Evolutionary conservation across 1,140 invertebrate genomes (phyloP), one percentile per base, ranked within the genome.

Genomic region (Neodiprion pinetum): DNA sequence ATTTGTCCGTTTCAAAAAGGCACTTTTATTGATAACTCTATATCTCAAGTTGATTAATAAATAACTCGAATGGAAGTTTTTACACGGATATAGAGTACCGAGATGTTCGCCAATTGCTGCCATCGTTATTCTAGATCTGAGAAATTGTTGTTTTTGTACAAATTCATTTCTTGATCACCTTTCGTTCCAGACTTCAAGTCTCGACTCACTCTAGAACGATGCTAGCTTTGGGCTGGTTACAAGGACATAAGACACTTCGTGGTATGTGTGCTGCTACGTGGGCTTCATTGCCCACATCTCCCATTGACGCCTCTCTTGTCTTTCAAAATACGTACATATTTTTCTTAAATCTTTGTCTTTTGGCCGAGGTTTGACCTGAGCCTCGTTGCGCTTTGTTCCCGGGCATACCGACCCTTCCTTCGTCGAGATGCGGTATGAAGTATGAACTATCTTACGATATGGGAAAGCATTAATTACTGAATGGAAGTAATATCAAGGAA

Each of bases 381-480:
- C 53, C 53, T 61, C 53, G 53, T 61, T 12, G 53, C 53, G 53
- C 3, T 61, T 61, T 12, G 53, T 61, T 61, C 53, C 53, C 53
- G 53, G 53, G 53, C 53, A 76, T 76, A 70, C 70, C 73, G 67
- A 53, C 49, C 61, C 17, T 74, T 67, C 48, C 47, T 40, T 72
- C 40, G n/a, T 49, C 21, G 47, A 47, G 48, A 28, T 70, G 66
- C 53, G 11, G n/a, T 73, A 50, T 28, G 28, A 75, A 77, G 75
- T 74, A 66, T 75, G 75, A 75, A 77, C 75, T 78, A 78, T 82
- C 74, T 83, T 80, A 78, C 76, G 75, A 74, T 80, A 82, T 76
- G 80, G 80, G 80, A 83, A 83, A 85, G 77, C 81, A 80, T 84
- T 74, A 79, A 80, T 82, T 76, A 79, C 75, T 67, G 75, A 79